A percentile compares a stretch with the other conserved stretches of the same genome.
Evolutionary conservation across 2,113 vertebrate genomes (phyloP).

Genomic region (Hemiscyllium ocellatum): DNA sequence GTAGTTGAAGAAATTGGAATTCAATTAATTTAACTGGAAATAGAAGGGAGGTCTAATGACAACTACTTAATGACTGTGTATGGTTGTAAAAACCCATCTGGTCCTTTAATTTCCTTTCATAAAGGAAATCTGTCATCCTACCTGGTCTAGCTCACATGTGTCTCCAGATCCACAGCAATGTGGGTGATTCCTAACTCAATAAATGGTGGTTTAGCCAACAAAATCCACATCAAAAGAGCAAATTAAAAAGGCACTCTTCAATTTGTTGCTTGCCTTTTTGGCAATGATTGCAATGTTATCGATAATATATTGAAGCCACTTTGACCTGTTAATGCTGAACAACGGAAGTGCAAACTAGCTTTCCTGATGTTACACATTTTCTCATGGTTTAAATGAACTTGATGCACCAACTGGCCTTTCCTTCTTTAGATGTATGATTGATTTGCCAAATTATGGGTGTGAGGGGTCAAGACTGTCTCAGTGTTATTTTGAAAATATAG

Average conservation of each 20-base stretch:
- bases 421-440: neutral
- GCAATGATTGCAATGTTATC: neutral
- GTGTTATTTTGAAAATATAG: neutral
- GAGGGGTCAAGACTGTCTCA: neutral
- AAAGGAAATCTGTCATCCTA: too few relatives aligned
- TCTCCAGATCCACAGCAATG: too few relatives aligned
- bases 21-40: too few relatives aligned
- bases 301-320: neutral
- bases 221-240: too few relatives aligned
- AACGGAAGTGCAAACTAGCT: neutral
- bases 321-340: neutral
- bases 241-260: neutral
- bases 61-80: too few relatives aligned
- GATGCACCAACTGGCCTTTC: neutral
- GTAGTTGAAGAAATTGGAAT: too few relatives aligned
- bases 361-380: neutral
- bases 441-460: neutral
- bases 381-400: neutral
- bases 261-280: neutral
- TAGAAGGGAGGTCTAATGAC: too few relatives aligned
- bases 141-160: too few relatives aligned
- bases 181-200: too few relatives aligned
- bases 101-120: too few relatives aligned
- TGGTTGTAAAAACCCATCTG: too few relatives aligned
- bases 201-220: too few relatives aligned